phyloP scores from a whole-genome alignment of 1,140 invertebrate species.

The Heliconius congener region DNA sequence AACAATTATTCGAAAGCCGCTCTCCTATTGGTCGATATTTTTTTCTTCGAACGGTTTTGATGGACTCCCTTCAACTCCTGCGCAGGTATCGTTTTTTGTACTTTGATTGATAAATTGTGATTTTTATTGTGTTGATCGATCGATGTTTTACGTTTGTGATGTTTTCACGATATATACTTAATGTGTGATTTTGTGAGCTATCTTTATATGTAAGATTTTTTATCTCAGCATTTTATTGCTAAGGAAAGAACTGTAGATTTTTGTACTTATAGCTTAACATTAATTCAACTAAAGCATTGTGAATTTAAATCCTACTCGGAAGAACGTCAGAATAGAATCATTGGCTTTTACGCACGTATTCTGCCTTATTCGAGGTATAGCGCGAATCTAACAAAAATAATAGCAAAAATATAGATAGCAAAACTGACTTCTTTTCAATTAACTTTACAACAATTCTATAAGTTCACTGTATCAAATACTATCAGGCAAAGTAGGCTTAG shows the following conservation, averaged over 20 bases:
- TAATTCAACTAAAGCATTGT: neutral
- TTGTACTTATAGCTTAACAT: neutral
- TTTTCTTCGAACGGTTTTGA: slow-evolving; percentile 65
- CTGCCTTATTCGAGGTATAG: too few species aligned
- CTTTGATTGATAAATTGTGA: slow-evolving; percentile 24
- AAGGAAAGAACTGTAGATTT: neutral
- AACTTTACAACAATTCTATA: too few species aligned
- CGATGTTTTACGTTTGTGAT: neutral
- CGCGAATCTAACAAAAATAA: too few species aligned
- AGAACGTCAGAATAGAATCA: too few species aligned
- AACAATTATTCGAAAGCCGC: slow-evolving; percentile 74
- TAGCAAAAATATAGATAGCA: too few species aligned
- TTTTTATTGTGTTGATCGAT: slow-evolving; percentile 12
- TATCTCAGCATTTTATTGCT: too few species aligned
- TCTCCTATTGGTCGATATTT: slow-evolving; percentile 55
- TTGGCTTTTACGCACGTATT: too few species aligned
- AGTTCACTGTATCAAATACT: neutral
- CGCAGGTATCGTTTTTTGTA: slow-evolving; percentile 53
- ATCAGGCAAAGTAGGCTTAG: neutral
- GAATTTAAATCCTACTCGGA: too few species aligned
- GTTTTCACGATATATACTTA: neutral
- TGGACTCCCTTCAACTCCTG: slow-evolving; percentile 72
- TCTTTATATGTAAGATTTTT: neutral
- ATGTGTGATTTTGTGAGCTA: neutral
- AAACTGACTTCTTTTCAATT: too few species aligned